Base-by-base conservation (phyloP, 35 echinoderm and acorn worm genomes). In the Eucidaris tribuloides region DNA sequence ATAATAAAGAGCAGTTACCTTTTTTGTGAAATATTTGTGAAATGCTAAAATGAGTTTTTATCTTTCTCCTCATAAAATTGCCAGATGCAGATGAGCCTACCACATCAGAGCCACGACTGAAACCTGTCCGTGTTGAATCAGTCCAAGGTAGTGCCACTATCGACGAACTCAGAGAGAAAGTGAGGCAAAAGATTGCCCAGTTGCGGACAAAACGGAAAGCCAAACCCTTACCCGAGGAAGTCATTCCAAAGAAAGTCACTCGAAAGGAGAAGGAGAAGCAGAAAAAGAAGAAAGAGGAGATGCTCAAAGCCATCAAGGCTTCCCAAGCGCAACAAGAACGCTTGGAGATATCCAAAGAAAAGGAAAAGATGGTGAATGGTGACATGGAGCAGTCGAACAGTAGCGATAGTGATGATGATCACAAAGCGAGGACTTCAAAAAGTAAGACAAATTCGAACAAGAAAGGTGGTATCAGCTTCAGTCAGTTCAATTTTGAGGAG, bases 401-500 rank as follows among this genome's bases (percentile, higher is more conserved):
- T n/a, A 22, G 46, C 11, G 71, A 85, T 34, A 45, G 43, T 20
- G 37, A 78, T 48, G 27, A 28, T 41, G 32, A 50, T 33, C 54
- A 49, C 17, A 55, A 48, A 29, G 23, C 36, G 4, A 77, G 58
- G 85, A 60, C 45, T 55, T 61, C 27, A 35, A 82, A 66, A 82
- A 84, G 37, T 24, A 60, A 46, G 57, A 89, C 22, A 23, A 80
- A 17, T 7, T 13, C 56, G 19, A 50, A 20, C 20, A 5, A 52
- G 79, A 56, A 20, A 3, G 14, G 31, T 17, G 58, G 77, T 76
- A 42, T 89, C 42, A 39, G 54, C 0, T 98, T 93, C 63, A 98
- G 95, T 43, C 89, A 98, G 45, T 90, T 98, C 81, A 71, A 89
- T 45, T 98, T 98, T 87, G 71, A 84, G 33, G 78, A 74, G 37